Percentiles rank a stretch among this genome's conserved stretches.
Evolutionary conservation across 2,888 invertebrate species (phyloP).

Genomic region (Lutraria lutraria): DNA sequence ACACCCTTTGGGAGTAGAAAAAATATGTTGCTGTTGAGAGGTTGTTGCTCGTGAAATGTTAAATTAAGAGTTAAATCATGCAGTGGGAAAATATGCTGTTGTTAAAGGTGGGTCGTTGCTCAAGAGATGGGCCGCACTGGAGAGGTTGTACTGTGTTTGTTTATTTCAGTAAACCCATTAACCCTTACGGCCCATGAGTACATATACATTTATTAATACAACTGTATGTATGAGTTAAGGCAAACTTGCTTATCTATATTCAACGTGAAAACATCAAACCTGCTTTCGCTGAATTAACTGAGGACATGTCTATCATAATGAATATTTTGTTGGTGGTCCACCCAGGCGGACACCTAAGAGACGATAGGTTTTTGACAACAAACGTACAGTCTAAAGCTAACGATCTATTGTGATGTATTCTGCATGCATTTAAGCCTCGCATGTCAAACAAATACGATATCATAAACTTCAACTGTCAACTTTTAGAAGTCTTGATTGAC

Average conservation of each 20-base stretch:
- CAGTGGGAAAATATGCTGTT: too few species aligned
- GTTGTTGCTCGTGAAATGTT: too few species aligned
- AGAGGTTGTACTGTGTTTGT: too few species aligned
- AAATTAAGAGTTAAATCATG: too few species aligned
- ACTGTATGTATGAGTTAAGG: neutral
- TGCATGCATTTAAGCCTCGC: neutral
- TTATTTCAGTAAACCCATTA: too few species aligned
- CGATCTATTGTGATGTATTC: neutral
- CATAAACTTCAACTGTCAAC: conserved; percentile 54
- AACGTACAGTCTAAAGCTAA: neutral
- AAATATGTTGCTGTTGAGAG: too few species aligned
- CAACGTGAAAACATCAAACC: neutral
- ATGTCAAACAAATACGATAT: conserved; percentile 5
- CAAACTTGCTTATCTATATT: neutral
- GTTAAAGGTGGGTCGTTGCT: too few species aligned
- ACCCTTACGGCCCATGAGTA: too few species aligned
- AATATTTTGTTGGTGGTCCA: conserved; percentile 14
- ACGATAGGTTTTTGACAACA: neutral
- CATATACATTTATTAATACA: too few species aligned
- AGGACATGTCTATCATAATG: neutral
- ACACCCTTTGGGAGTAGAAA: too few species aligned
- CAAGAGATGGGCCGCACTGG: too few species aligned
- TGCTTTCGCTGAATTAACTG: neutral
- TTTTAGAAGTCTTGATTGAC: conserved; percentile 58
- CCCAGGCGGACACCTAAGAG: conserved; percentile 32